A percentile compares a stretch with the other conserved stretches of the same genome.
These are phyloP conservation scores for Drosophila hamatofila DNA, from an alignment of 2,888 invertebrate genomes.

Conservation along the genomic window DNA sequence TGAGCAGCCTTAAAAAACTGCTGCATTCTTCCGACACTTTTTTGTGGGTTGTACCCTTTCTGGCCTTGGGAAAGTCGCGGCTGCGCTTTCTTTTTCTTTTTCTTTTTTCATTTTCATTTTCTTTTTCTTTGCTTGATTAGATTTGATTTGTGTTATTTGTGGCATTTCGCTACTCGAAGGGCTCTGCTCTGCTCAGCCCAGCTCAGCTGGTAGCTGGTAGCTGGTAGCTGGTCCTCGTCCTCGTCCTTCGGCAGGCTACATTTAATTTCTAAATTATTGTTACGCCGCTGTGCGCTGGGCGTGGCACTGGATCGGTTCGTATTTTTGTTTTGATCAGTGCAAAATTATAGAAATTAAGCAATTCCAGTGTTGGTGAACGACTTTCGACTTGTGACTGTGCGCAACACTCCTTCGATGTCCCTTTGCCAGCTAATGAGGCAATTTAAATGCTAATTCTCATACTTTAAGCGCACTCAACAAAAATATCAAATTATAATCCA, in stretches of 20 bases:
- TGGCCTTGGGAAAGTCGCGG: slow-evolving; percentile 57
- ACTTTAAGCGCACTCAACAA: slow-evolving; percentile 36
- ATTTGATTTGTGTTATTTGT: slow-evolving; percentile 79
- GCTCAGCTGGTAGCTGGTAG: too few species aligned
- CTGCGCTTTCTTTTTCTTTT: slow-evolving; percentile 54
- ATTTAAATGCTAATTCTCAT: slow-evolving; percentile 75
- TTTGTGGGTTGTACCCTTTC: slow-evolving; percentile 41
- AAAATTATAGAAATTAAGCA: slow-evolving; percentile 28
- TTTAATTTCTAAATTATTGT: slow-evolving; percentile 79
- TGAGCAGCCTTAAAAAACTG: slow-evolving; percentile 39
- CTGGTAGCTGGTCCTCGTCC: too few species aligned
- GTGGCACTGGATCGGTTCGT: slow-evolving; percentile 50
- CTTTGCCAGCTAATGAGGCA: slow-evolving; percentile 62
- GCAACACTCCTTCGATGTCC: slow-evolving; percentile 19
- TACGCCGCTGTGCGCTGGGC: slow-evolving; percentile 71
- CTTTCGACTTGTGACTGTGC: slow-evolving; percentile 11
- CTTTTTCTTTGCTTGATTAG: slow-evolving; percentile 62
- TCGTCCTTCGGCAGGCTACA: slow-evolving; percentile 53
- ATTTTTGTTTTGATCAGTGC: slow-evolving; percentile 73
- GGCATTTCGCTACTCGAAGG: slow-evolving; percentile 62
- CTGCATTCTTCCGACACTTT: slow-evolving; percentile 3
- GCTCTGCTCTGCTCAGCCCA: background rate
- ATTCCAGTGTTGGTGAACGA: slow-evolving; percentile 27
- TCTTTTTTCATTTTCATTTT: slow-evolving; percentile 26
- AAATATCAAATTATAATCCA: slow-evolving; percentile 78